A percentile compares a stretch with the other conserved stretches of the same genome.
Conservation (phyloP, 1,140 invertebrate genomes). For the Sinonovacula constricta region DNA sequence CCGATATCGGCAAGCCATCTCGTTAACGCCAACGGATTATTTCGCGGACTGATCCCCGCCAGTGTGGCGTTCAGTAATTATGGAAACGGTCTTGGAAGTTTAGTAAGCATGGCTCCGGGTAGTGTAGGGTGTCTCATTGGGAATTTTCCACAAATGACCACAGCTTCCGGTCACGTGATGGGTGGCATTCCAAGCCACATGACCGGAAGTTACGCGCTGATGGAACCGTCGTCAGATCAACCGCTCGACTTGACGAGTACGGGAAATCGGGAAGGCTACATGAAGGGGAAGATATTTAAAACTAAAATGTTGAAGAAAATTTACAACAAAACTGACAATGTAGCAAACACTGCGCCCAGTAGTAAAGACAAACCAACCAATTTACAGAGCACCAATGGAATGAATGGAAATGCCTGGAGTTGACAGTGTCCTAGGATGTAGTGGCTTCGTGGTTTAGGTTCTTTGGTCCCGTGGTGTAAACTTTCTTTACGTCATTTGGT, state of each 20-base stretch:
- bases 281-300: slow-evolving; percentile 49
- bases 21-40: no score
- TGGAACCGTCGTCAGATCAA: slow-evolving; percentile 30
- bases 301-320: slow-evolving; percentile 48
- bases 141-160: no score
- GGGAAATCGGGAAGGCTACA: slow-evolving; percentile 25
- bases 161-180: slow-evolving; percentile 34
- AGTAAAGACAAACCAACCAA: slow-evolving; percentile 15
- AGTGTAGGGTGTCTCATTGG: no score
- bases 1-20: no score
- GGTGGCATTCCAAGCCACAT: background rate
- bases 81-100: no score
- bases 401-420: background rate
- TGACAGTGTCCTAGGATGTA: background rate
- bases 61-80: no score
- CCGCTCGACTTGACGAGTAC: slow-evolving; percentile 39
- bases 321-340: slow-evolving; percentile 26
- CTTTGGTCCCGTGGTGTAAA: background rate
- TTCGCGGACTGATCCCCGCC: no score
- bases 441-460: background rate
- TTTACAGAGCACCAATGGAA: background rate
- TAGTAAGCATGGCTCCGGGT: no score
- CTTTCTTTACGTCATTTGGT: background rate
- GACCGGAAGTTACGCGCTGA: slow-evolving; percentile 2
- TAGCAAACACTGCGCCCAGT: slow-evolving; percentile 13